Evolutionary conservation across 1,140 invertebrate species (phyloP).

Genomic region (Drosophila kikkawai): DNA sequence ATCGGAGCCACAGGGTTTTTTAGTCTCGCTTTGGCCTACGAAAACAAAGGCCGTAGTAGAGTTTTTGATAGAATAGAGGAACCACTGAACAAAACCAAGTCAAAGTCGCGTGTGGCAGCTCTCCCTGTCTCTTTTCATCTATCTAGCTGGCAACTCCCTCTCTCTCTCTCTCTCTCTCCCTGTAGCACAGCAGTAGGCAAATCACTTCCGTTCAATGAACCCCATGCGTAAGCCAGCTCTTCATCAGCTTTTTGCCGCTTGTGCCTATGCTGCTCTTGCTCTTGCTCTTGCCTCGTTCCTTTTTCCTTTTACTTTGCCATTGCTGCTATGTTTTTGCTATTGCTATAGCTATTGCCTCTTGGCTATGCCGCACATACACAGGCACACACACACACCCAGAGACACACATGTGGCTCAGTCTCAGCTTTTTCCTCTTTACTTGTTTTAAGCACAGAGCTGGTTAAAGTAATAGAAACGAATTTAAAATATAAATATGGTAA

Average conservation of each 20-base stretch:
- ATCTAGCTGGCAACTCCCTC: neutral
- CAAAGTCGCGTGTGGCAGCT: conserved; percentile 50
- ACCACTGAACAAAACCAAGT: conserved; percentile 48
- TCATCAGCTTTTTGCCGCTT: conserved; percentile 49
- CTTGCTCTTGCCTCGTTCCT: conserved; percentile 29
- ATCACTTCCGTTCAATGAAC: conserved; percentile 84
- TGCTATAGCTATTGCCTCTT: conserved; percentile 46
- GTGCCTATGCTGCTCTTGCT: conserved; percentile 20
- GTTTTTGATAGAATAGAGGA: conserved; percentile 35
- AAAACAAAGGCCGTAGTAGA: conserved; percentile 12
- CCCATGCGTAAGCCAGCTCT: conserved; percentile 78
- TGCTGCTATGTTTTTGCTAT: conserved; percentile 34
- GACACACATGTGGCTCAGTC: conserved; percentile 42
- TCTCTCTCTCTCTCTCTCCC: conserved; percentile 2
- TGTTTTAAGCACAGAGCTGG: conserved; percentile 28
- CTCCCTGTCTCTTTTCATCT: conserved; percentile 8
- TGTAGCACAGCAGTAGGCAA: conserved; percentile 63
- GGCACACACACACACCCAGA: conserved; percentile 14
- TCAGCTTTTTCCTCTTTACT: conserved; percentile 17
- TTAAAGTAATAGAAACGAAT: neutral
- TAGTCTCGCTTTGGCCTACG: conserved; percentile 21
- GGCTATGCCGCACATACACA: conserved; percentile 48
- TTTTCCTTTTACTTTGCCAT: conserved; percentile 37
- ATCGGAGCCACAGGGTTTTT: conserved; percentile 39
- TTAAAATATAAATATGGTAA: neutral